A percentile compares a stretch with the other conserved stretches of the same genome.
Conservation (phyloP, 1,140 invertebrate genomes). For the Lethrus apterus region DNA sequence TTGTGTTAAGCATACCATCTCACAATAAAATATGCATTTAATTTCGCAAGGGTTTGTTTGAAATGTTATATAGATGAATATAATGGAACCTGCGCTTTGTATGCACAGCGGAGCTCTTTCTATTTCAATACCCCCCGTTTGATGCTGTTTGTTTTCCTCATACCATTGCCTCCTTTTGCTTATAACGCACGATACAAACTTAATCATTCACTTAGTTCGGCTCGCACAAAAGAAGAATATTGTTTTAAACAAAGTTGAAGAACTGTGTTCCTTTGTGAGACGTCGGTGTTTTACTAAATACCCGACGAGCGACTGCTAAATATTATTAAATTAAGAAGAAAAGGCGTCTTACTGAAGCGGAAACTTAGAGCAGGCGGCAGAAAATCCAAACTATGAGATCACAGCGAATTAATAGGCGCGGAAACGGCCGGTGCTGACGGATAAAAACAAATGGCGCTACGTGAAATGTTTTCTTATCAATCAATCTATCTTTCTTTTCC, state of each 20-base stretch:
- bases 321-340: constrained; percentile 36
- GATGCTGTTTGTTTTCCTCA: constrained; percentile 13
- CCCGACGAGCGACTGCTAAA: constrained; percentile 28
- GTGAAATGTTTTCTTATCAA: too few species aligned
- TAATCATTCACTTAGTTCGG: constrained; percentile 23
- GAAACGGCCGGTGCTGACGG: constrained; percentile 25
- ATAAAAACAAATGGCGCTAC: constrained; percentile 22
- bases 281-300: constrained; percentile 30
- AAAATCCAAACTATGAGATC: constrained; percentile 14
- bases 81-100: constrained; percentile 29
- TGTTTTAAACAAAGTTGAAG: constrained; percentile 29
- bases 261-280: constrained; percentile 25
- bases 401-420: constrained; percentile 25
- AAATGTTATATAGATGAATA: constrained; percentile 23
- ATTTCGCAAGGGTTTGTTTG: constrained; percentile 23
- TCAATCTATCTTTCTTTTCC: too few species aligned
- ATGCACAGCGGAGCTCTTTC: constrained; percentile 25
- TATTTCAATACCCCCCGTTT: constrained; percentile 27
- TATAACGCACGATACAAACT: constrained; percentile 22
- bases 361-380: constrained; percentile 20
- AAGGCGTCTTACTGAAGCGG: constrained; percentile 30
- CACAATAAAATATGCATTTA: constrained; percentile 32
- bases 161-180: constrained; percentile 3
- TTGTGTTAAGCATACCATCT: constrained; percentile 14
- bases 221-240: constrained; percentile 20